Conservation (phyloP, 2,888 invertebrate genomes). For the Drosophila acutilabella region DNA sequence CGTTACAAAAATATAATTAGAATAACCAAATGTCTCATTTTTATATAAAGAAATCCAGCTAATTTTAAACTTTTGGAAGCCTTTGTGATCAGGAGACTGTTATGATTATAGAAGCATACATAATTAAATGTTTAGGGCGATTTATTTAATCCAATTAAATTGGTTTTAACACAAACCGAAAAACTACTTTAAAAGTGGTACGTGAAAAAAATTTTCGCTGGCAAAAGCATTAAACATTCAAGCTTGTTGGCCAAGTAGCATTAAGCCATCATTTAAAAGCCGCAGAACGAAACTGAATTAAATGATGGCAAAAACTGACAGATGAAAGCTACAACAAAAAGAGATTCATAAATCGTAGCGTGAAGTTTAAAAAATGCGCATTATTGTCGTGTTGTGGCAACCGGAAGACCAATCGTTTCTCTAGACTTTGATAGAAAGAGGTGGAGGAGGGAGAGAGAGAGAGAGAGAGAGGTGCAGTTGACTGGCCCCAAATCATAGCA, state of each 20-base stretch:
- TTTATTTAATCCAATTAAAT: constrained; percentile 8
- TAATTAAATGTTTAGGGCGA: too few relatives aligned
- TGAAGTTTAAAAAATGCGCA: constrained; percentile 50
- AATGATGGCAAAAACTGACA: constrained; percentile 25
- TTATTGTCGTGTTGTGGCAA: constrained; percentile 84
- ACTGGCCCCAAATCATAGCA: constrained; percentile 24
- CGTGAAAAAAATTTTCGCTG: neutral
- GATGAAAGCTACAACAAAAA: constrained; percentile 18
- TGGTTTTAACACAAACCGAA: neutral
- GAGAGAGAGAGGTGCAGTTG: neutral
- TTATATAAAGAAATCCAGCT: too few relatives aligned
- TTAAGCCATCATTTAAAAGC: constrained; percentile 59
- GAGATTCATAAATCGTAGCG: constrained; percentile 34
- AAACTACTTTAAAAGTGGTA: constrained; percentile 9
- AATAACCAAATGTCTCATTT: too few relatives aligned
- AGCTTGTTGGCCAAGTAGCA: constrained; percentile 28
- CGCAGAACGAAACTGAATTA: constrained; percentile 52
- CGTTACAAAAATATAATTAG: too few relatives aligned
- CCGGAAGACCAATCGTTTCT: constrained; percentile 66
- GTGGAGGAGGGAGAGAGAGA: neutral
- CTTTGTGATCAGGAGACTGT: too few relatives aligned
- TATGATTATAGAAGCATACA: too few relatives aligned
- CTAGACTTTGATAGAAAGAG: neutral
- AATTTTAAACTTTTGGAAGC: too few relatives aligned
- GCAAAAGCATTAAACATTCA: constrained; percentile 12